These are phyloP conservation scores for Speoplatyrhinus poulsoni DNA, from an alignment of 2,113 vertebrate species.

Conservation along the genomic window DNA sequence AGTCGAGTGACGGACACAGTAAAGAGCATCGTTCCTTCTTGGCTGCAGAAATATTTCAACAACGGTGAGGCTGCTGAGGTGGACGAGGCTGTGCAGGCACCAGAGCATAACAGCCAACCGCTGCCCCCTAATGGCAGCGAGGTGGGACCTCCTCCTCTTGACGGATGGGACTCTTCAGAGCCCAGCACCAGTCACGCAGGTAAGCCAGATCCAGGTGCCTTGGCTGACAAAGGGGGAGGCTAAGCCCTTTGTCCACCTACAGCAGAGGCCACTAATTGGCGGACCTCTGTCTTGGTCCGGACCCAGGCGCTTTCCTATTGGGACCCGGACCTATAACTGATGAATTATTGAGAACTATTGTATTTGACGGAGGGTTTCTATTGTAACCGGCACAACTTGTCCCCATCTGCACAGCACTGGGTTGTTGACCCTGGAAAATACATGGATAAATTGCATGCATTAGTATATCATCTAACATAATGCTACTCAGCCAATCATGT, in stretches of 20 bases:
- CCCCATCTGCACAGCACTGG: too few relatives aligned
- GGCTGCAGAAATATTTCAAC: slow-evolving; percentile 94
- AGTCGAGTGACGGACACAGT: slow-evolving; percentile 93
- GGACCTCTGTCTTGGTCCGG: too few relatives aligned
- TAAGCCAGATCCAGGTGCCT: slow-evolving; percentile 52
- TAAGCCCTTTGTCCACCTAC: background rate
- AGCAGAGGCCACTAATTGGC: too few relatives aligned
- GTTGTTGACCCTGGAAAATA: too few relatives aligned
- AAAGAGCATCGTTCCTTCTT: slow-evolving; percentile 94
- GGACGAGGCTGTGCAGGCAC: slow-evolving; percentile 23
- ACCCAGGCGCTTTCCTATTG: too few relatives aligned
- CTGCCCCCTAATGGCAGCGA: slow-evolving; percentile 78
- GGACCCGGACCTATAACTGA: too few relatives aligned
- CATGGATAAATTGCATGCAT: too few relatives aligned
- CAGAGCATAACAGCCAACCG: slow-evolving; percentile 66
- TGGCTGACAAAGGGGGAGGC: background rate
- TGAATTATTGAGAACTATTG: too few relatives aligned
- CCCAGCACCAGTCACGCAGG: slow-evolving; percentile 84
- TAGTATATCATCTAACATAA: too few relatives aligned
- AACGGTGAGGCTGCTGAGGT: slow-evolving; percentile 80
- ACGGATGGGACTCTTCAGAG: slow-evolving; percentile 83
- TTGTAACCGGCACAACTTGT: too few relatives aligned
- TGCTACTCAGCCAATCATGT: too few relatives aligned
- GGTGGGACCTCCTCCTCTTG: slow-evolving; percentile 70
- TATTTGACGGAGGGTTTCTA: too few relatives aligned